These are phyloP conservation scores for Rhadinocentrus ornatus DNA, from an alignment of 2,797 vertebrate species.

Conservation along the genomic window DNA sequence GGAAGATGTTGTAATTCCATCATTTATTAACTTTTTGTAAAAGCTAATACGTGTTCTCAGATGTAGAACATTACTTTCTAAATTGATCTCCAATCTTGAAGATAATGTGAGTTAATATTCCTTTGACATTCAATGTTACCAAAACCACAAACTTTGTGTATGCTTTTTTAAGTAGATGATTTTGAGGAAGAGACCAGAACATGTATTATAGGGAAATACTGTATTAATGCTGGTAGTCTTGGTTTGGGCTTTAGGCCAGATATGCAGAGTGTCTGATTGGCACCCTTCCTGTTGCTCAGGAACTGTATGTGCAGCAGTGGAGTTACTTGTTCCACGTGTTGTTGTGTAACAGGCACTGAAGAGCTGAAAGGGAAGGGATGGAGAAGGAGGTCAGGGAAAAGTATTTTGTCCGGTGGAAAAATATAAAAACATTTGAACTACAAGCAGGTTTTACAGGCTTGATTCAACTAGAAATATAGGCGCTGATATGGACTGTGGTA, in stretches of 20 bases:
- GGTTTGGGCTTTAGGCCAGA: slow-evolving; percentile 30
- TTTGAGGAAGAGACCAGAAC: neutral
- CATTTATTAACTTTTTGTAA: too few species aligned
- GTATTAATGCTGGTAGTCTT: slow-evolving; percentile 19
- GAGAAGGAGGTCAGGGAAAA: slow-evolving; percentile 31
- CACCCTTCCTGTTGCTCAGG: slow-evolving; percentile 51
- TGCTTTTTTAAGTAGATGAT: neutral
- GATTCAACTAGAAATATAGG: neutral
- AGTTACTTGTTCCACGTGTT: slow-evolving; percentile 39
- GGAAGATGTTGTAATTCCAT: too few species aligned
- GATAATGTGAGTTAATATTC: slow-evolving; percentile 1
- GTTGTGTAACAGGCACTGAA: slow-evolving; percentile 47
- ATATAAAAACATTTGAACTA: neutral
- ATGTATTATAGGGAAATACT: slow-evolving; percentile 25
- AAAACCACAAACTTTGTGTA: neutral
- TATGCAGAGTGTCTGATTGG: slow-evolving; percentile 43
- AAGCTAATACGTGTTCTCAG: too few species aligned
- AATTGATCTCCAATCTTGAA: neutral
- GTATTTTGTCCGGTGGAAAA: neutral
- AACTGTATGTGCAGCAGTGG: slow-evolving; percentile 31
- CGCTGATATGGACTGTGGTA: neutral
- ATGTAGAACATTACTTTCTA: too few species aligned
- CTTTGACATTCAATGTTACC: neutral
- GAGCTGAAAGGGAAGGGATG: neutral
- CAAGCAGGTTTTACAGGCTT: slow-evolving; percentile 3